These are phyloP conservation scores for Crocidura indochinensis DNA, from an alignment of 2,797 vertebrate genomes.

Conservation along the genomic window DNA sequence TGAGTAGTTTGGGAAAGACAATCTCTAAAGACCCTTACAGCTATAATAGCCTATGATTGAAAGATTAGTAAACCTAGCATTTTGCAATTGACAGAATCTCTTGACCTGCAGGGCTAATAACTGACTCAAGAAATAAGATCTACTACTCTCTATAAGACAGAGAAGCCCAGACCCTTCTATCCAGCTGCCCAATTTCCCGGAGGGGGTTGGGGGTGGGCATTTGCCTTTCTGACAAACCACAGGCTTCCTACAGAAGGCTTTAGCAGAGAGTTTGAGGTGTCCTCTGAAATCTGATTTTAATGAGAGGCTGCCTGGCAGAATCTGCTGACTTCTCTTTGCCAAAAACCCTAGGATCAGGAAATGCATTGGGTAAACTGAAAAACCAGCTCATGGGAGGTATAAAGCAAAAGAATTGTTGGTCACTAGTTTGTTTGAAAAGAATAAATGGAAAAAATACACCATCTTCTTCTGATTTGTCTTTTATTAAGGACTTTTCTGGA, in stretches of 20 bases:
- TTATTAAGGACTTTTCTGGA: conserved; percentile 34
- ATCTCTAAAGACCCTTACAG: conserved; percentile 2
- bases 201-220: too few relatives aligned
- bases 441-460: conserved; percentile 36
- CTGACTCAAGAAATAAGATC: neutral
- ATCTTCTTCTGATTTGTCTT: conserved; percentile 23
- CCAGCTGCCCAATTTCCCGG: neutral
- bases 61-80: conserved; percentile 17
- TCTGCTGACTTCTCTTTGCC: neutral
- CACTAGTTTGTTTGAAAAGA: conserved; percentile 30
- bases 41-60: neutral
- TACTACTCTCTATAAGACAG: neutral
- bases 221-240: neutral
- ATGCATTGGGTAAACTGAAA: conserved; percentile 5
- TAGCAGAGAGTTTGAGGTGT: neutral
- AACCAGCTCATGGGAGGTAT: neutral
- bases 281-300: neutral
- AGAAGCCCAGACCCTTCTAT: neutral
- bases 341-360: neutral
- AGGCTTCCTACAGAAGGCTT: neutral
- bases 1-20: conserved; percentile 23
- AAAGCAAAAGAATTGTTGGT: neutral
- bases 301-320: neutral
- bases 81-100: conserved; percentile 36
- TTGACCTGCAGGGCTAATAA: conserved; percentile 39